phyloP scores from a whole-genome alignment of 2,797 vertebrate genomes.

The Oreonectes daqikongensis region DNA sequence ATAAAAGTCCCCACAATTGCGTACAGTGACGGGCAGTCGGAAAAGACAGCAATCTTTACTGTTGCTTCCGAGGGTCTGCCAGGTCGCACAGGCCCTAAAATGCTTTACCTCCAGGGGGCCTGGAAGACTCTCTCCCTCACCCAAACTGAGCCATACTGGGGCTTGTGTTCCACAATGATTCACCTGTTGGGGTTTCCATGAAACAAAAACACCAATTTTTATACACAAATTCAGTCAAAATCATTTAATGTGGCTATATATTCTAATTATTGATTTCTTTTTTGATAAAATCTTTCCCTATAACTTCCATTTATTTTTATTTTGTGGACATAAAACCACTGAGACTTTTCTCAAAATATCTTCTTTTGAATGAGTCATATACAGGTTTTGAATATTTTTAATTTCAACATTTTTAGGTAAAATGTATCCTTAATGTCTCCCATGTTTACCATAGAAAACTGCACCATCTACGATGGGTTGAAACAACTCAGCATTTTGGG shows the following conservation, averaged over 20 bases:
- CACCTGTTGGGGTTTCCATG: conserved; percentile 72
- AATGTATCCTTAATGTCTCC: rapidly evolving
- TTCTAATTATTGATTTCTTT: neutral
- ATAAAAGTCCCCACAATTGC: conserved; percentile 88
- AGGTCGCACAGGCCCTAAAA: conserved; percentile 86
- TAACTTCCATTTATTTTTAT: too few relatives aligned
- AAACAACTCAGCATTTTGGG: too few relatives aligned
- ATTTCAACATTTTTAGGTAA: neutral
- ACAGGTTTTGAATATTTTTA: too few relatives aligned
- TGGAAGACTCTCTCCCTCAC: conserved; percentile 81
- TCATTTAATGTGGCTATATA: neutral
- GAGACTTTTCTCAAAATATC: too few relatives aligned
- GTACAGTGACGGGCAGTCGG: conserved; percentile 84
- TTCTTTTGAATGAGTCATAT: too few relatives aligned
- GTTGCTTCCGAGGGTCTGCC: conserved; percentile 82
- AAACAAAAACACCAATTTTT: neutral
- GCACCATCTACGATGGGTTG: too few relatives aligned
- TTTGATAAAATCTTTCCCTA: too few relatives aligned
- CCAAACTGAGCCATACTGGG: conserved; percentile 87
- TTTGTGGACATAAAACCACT: too few relatives aligned
- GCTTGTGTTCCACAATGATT: conserved; percentile 91
- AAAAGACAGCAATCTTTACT: conserved; percentile 88
- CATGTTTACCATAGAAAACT: too few relatives aligned
- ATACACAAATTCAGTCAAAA: neutral
- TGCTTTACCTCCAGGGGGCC: conserved; percentile 79